Conservation (phyloP, 2,888 invertebrate genomes). For the Drosophila rellima region DNA sequence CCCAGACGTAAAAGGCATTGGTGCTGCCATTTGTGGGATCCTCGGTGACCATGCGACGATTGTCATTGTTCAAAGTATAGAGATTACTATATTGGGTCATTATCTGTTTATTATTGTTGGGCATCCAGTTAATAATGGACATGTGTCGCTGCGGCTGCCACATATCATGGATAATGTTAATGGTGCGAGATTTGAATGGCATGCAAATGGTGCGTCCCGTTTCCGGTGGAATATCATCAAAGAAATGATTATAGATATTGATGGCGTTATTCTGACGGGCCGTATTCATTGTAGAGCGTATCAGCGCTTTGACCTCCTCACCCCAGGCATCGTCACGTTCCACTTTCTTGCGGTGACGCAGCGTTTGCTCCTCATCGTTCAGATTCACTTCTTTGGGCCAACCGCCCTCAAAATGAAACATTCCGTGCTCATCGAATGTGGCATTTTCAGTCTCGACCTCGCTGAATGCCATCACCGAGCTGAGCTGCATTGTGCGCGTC, state of each 20-base stretch:
- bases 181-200: slow-evolving; percentile 87
- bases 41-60: slow-evolving; percentile 19
- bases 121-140: slow-evolving; percentile 89
- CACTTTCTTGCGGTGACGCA: slow-evolving; percentile 91
- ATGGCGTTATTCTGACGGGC: slow-evolving; percentile 91
- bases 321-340: slow-evolving; percentile 92
- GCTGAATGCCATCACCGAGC: slow-evolving; percentile 84
- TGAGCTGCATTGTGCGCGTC: slow-evolving; percentile 88
- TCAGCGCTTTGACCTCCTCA: slow-evolving; percentile 86
- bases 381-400: slow-evolving; percentile 92
- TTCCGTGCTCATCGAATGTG: slow-evolving; percentile 86
- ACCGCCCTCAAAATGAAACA: slow-evolving; percentile 92
- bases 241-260: slow-evolving; percentile 92
- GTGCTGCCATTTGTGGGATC: slow-evolving; percentile 34
- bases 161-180: slow-evolving; percentile 90
- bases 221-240: slow-evolving; percentile 86
- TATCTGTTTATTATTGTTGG: slow-evolving; percentile 86
- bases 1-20: slow-evolving; percentile 82
- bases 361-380: slow-evolving; percentile 89
- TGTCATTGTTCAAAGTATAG: slow-evolving; percentile 14
- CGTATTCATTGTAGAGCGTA: slow-evolving; percentile 52
- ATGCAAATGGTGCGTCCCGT: slow-evolving; percentile 86
- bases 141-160: slow-evolving; percentile 86
- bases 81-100: slow-evolving; percentile 74
- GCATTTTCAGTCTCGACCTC: slow-evolving; percentile 83